Evolutionary conservation across 2,888 invertebrate species (phyloP).

Genomic region (Scaptodrosophila latifasciaeformis): DNA sequence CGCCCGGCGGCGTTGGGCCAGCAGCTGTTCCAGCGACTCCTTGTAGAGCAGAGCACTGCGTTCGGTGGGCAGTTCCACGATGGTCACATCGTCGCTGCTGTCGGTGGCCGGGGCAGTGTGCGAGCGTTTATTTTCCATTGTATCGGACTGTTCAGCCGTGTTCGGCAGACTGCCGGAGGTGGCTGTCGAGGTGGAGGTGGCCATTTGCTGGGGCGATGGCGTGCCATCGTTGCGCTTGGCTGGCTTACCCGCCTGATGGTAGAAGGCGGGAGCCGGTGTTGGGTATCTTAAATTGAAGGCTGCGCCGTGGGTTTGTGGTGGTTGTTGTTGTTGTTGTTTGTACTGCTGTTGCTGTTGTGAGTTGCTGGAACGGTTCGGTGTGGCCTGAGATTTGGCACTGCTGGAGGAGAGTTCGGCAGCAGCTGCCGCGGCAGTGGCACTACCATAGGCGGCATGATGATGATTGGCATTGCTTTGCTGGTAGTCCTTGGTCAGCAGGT

Average conservation of each 20-base stretch:
- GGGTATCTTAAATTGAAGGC: slow-evolving; percentile 50
- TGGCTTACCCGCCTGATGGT: slow-evolving; percentile 46
- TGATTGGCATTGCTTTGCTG: slow-evolving; percentile 36
- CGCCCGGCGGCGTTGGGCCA: slow-evolving; percentile 44
- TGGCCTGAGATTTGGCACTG: slow-evolving; percentile 18
- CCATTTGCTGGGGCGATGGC: slow-evolving; percentile 69
- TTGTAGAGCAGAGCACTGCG: slow-evolving; percentile 53
- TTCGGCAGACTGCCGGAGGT: background rate
- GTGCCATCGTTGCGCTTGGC: slow-evolving; percentile 48
- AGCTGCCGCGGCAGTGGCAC: slow-evolving; percentile 15
- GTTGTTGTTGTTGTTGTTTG: slow-evolving; percentile 24
- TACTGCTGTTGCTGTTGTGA: slow-evolving; percentile 51
- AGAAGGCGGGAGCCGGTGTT: slow-evolving; percentile 43
- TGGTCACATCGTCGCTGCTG: slow-evolving; percentile 45
- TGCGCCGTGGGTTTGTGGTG: slow-evolving; percentile 26
- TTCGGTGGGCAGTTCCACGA: slow-evolving; percentile 40
- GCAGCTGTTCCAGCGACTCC: slow-evolving; percentile 54
- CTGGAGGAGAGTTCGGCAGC: slow-evolving; percentile 8
- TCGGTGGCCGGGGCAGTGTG: slow-evolving; percentile 13
- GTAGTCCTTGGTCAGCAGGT: slow-evolving; percentile 74
- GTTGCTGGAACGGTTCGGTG: slow-evolving; percentile 45
- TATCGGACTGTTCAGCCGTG: slow-evolving; percentile 7
- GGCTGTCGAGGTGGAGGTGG: slow-evolving; percentile 47
- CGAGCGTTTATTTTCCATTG: slow-evolving; percentile 25
- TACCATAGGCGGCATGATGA: slow-evolving; percentile 3